These are phyloP conservation scores for Pachypsylla venusta DNA, from an alignment of 1,140 invertebrate genomes.

Conservation along the genomic window DNA sequence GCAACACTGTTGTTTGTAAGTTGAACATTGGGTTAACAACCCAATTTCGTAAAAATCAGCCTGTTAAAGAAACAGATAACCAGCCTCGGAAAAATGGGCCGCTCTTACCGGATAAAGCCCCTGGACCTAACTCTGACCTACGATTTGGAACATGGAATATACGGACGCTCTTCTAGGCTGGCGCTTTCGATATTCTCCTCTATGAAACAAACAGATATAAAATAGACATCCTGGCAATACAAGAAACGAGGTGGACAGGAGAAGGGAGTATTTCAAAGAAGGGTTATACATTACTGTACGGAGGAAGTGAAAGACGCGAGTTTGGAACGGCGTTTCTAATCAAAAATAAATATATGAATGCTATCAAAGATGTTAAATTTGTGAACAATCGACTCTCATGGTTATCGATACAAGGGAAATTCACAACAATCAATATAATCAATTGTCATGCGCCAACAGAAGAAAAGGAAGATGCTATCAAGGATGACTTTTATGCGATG, in stretches of 20 bases:
- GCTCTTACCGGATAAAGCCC: not conserved
- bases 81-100: conserved; percentile 3
- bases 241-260: too few species aligned
- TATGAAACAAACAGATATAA: too few species aligned
- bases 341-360: too few species aligned
- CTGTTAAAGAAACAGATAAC: not conserved
- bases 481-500: conserved; percentile 16
- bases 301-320: too few species aligned
- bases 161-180: conserved; percentile 11
- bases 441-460: conserved; percentile 4
- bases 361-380: not conserved
- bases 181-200: conserved; percentile 11
- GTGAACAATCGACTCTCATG: not conserved
- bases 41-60: not conserved
- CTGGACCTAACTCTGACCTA: not conserved
- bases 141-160: conserved; percentile 19
- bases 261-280: too few species aligned
- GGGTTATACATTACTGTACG: too few species aligned
- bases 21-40: not conserved
- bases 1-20: too few species aligned
- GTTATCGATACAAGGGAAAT: not conserved
- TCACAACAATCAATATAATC: not conserved
- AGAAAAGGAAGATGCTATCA: conserved; percentile 6
- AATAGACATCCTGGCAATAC: too few species aligned
- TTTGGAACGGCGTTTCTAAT: too few species aligned